These are phyloP conservation scores for Acanthosepion esculentum DNA, from an alignment of 2,888 invertebrate species.

Conservation along the genomic window DNA sequence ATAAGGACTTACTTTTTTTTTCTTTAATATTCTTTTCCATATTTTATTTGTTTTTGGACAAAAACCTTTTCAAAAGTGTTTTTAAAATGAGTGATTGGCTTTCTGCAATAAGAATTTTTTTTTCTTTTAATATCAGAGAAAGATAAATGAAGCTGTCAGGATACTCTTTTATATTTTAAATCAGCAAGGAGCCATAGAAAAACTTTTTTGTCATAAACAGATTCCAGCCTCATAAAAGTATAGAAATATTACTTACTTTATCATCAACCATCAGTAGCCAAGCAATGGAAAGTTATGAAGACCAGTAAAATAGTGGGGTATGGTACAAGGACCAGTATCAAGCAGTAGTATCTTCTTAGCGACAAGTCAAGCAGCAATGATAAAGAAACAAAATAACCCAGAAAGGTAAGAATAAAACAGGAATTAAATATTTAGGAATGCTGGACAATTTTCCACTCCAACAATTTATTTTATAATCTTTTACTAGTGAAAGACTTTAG, in stretches of 20 bases:
- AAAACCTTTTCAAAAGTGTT: not conserved
- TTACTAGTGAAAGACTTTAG: not conserved
- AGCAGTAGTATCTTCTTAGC: not conserved
- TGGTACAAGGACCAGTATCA: not conserved
- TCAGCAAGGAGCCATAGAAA: not conserved
- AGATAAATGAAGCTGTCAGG: not conserved
- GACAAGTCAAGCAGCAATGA: slow-evolving; percentile 1
- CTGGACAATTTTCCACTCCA: not conserved
- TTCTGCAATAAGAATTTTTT: not conserved
- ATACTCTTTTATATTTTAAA: not conserved
- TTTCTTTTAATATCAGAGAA: not conserved
- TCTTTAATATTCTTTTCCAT: no score
- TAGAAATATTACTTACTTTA: not conserved
- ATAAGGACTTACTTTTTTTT: no score
- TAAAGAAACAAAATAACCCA: slow-evolving; percentile 11
- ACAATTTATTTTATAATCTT: not conserved
- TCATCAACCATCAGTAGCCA: not conserved
- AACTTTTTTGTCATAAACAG: not conserved
- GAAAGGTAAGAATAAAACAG: not conserved
- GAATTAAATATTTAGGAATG: not conserved
- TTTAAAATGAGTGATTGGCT: not conserved
- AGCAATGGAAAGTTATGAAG: not conserved
- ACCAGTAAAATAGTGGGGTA: not conserved
- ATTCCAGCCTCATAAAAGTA: slow-evolving; percentile 4
- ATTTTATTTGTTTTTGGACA: not conserved